Base-by-base conservation (phyloP, 30 jellyfish, hydroid and myxozoan genomes). In the Mastigias papua region DNA sequence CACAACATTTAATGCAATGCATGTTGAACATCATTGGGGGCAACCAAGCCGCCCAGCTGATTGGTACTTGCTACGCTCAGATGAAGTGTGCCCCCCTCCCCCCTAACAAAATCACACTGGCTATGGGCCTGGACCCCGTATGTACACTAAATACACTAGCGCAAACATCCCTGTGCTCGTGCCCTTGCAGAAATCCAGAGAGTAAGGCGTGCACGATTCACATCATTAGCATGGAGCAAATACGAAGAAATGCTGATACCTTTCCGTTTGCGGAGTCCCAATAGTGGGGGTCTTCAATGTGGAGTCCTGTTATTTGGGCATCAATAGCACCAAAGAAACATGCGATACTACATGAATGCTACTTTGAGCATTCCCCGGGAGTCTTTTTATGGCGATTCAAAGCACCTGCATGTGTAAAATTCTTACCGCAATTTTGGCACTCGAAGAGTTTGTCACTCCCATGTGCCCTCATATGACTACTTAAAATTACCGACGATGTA, bases 391-490 rank as follows among this genome's bases (percentile, higher is more conserved):
- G 98, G 23, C 94, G 91, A 68, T 63, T 88, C 66, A 87, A 34
- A 13, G 65, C 87, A 10, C 89, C 82, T 11, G 83, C 90, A 35
- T 88, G 93, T 62, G 74, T 82, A 70, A 94, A 94, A 8, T 78
- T 66, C 69, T 94, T 94, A 13, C 99, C 97, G 31, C 99, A 89
- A 57, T 85, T 86, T 81, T 62, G 91, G 82, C 98, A 86, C 46
- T 95, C 99, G 37, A 87, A 66, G 1, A 76, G 83, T 49, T 78
- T 76, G 51, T 74, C 95, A 6, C 75, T 79, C 19, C 92, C 94
- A 80, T 95, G 99, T 37, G 69, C 82, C 22, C 97, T 89, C 97
- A 95, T 95, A 84, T 95, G 99, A 21, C 77, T 80, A 62, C 90
- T 90, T 26, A 95, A 86, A 21, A 83, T 74, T 19, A 78, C 94